These are phyloP conservation scores for Saccopteryx leptura DNA, from an alignment of 2,113 vertebrate species.

Conservation along the genomic window DNA sequence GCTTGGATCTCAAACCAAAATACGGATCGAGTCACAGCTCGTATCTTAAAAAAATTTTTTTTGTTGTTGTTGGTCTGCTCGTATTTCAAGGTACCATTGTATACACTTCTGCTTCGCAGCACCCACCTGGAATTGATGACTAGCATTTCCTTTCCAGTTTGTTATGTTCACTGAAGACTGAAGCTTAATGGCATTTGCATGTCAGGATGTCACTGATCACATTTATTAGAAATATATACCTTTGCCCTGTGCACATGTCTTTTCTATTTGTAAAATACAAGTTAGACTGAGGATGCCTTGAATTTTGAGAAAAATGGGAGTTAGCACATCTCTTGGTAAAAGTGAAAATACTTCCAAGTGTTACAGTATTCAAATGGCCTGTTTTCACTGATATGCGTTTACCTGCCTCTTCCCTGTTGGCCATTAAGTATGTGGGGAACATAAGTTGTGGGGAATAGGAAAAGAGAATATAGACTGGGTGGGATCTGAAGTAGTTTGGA, in stretches of 20 bases:
- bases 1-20: no score
- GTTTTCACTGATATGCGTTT: conserved; percentile 41
- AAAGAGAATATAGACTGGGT: conserved; percentile 3
- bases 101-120: not conserved
- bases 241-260: conserved; percentile 17
- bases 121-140: not conserved
- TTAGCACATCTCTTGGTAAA: not conserved
- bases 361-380: not conserved
- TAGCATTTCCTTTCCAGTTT: not conserved
- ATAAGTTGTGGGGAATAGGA: not conserved
- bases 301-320: conserved; percentile 27
- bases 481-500: not conserved
- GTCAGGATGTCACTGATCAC: not conserved
- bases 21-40: no score
- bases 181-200: not conserved
- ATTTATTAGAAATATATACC: not conserved
- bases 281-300: not conserved
- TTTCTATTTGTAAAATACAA: conserved; percentile 7
- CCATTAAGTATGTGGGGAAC: not conserved
- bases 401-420: not conserved
- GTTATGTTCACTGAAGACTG: not conserved
- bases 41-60: no score
- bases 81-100: no score
- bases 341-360: not conserved
- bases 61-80: no score